A percentile compares a stretch with the other conserved stretches of the same genome.
Conservation (phyloP, 2,797 vertebrate species). For the Podarcis lilfordi region DNA sequence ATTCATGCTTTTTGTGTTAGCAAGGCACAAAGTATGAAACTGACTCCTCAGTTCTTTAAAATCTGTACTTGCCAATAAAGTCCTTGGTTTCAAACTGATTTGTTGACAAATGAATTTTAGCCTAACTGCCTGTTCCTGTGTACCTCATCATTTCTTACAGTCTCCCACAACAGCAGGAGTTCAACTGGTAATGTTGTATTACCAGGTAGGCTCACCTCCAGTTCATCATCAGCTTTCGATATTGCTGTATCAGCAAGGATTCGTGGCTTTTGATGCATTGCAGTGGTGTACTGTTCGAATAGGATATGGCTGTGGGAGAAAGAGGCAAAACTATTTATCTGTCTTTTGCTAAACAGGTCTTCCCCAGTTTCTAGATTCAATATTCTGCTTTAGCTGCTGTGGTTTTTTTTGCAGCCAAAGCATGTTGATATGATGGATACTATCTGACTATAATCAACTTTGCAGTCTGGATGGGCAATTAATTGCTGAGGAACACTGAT, state of each 20-base stretch:
- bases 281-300: neutral
- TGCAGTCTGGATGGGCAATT: neutral
- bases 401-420: neutral
- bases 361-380: neutral
- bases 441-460: neutral
- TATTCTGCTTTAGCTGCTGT: neutral
- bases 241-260: constrained; percentile 8
- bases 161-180: neutral
- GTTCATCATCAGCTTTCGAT: neutral
- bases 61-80: neutral
- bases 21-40: neutral
- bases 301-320: neutral
- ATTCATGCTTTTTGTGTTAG: neutral
- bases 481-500: neutral
- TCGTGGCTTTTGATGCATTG: constrained; percentile 22
- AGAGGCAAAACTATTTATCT: neutral
- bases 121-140: neutral
- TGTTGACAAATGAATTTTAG: neutral
- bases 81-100: neutral
- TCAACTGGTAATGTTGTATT: neutral
- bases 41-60: neutral
- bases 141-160: neutral
- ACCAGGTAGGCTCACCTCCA: neutral
- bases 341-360: neutral
- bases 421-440: neutral